Evolutionary conservation across 1,140 invertebrate species (phyloP).

Genomic region (Oncopodura yosiiana): DNA sequence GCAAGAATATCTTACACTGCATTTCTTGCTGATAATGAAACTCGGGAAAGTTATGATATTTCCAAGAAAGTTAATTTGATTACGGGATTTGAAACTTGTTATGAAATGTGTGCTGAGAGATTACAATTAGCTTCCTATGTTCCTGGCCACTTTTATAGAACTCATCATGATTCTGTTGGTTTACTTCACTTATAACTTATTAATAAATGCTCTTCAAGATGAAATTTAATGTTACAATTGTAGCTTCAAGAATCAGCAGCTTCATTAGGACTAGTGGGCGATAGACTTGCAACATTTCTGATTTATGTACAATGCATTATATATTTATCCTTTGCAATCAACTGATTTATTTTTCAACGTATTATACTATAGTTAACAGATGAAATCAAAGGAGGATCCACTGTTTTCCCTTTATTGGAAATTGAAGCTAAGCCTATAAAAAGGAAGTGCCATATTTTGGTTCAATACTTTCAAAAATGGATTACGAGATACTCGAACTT

Average conservation of each 20-base stretch:
- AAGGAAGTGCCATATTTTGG: constrained; percentile 28
- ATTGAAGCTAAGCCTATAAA: constrained; percentile 19
- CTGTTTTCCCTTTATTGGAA: constrained; percentile 23
- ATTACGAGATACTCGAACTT: constrained; percentile 3
- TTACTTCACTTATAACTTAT: too few species aligned
- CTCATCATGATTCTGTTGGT: constrained; percentile 28
- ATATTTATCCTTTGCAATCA: too few species aligned
- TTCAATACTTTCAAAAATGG: constrained; percentile 21
- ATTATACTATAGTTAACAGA: constrained; percentile 18
- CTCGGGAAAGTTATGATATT: constrained; percentile 1
- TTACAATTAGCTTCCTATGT: constrained; percentile 26
- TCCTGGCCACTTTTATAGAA: constrained; percentile 17
- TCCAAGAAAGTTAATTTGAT: constrained; percentile 22
- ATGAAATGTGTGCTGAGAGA: constrained; percentile 8
- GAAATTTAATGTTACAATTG: constrained; percentile 6
- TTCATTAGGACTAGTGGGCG: constrained; percentile 14
- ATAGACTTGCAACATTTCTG: constrained; percentile 27
- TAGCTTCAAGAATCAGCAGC: too few species aligned
- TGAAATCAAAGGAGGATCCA: constrained; percentile 10
- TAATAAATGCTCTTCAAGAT: too few species aligned
- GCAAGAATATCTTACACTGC: constrained; percentile 19
- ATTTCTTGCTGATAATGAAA: constrained; percentile 18
- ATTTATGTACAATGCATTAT: constrained; percentile 23
- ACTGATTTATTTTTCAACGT: too few species aligned
- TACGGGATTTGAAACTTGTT: constrained; percentile 22